Percentiles rank a stretch among this genome's conserved stretches.
These are phyloP conservation scores for Machimus rusticus DNA, from an alignment of 2,888 invertebrate species.

Conservation along the genomic window DNA sequence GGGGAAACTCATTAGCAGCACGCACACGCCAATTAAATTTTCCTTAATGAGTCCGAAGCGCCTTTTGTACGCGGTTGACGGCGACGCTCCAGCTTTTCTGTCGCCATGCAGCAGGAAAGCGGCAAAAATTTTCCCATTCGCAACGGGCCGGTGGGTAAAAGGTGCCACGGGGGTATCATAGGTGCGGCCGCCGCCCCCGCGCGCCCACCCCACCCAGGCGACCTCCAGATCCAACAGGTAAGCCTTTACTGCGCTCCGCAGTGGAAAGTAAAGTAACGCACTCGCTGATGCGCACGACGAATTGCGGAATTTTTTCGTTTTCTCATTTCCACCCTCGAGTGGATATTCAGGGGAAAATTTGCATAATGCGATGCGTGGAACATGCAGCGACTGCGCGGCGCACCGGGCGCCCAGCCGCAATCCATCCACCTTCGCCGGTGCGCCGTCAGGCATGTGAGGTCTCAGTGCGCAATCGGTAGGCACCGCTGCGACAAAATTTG, in stretches of 20 bases:
- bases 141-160: background rate
- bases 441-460: background rate
- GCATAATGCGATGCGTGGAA: conserved; percentile 47
- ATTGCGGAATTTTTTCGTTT: conserved; percentile 30
- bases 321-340: conserved; percentile 48
- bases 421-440: background rate
- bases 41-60: conserved; percentile 32
- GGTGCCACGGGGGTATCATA: background rate
- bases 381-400: conserved; percentile 8
- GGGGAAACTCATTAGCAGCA: conserved; percentile 41
- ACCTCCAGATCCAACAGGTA: background rate
- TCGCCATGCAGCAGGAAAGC: background rate
- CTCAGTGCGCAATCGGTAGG: background rate
- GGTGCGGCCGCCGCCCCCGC: background rate
- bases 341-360: conserved; percentile 49
- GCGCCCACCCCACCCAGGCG: background rate
- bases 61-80: background rate
- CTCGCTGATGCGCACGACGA: conserved; percentile 10
- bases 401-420: background rate
- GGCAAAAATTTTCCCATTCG: background rate
- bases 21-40: conserved; percentile 43
- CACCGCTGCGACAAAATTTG: background rate
- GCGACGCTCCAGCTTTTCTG: conserved; percentile 23
- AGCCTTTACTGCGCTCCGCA: background rate
- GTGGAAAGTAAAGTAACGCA: conserved; percentile 30